Percentiles rank a stretch among this genome's conserved stretches.
phyloP scores from a whole-genome alignment of 2,888 invertebrate genomes.

The Imbricaverruca yamaguchii region DNA sequence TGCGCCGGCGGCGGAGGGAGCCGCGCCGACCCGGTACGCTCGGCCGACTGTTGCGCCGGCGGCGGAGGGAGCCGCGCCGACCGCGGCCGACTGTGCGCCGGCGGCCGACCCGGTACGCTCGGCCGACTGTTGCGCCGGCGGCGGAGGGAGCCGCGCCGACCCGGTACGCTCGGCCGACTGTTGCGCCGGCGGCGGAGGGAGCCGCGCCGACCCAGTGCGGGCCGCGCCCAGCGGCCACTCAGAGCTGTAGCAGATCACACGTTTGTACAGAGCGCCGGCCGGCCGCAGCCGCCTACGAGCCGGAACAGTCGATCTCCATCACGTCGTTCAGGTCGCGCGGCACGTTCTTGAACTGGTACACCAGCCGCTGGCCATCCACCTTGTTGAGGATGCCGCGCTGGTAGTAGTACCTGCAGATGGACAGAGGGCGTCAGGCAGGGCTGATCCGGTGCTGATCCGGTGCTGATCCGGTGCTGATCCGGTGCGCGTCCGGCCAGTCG shows the following conservation, averaged over 20 bases:
- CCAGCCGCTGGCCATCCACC: constrained; percentile 96
- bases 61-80: neutral
- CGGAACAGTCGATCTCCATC: constrained; percentile 91
- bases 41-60: neutral
- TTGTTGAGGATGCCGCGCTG: constrained; percentile 98
- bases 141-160: neutral
- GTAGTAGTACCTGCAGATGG: constrained; percentile 72
- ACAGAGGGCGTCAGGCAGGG: no score
- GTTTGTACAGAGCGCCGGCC: constrained; percentile 1
- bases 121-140: neutral
- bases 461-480: no score
- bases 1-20: neutral
- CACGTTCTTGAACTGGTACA: constrained; percentile 99
- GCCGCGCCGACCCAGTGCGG: neutral
- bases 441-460: no score
- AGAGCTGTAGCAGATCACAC: constrained; percentile 2
- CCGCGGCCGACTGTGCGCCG: neutral
- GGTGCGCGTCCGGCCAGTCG: no score
- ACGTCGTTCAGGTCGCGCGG: constrained; percentile 82
- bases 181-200: neutral
- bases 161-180: neutral
- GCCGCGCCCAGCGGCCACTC: neutral
- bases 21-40: neutral
- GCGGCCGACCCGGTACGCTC: neutral
- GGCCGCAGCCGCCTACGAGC: constrained; percentile 53